Conservation (phyloP, 2,113 vertebrate genomes). For the Charadrius vociferus region DNA sequence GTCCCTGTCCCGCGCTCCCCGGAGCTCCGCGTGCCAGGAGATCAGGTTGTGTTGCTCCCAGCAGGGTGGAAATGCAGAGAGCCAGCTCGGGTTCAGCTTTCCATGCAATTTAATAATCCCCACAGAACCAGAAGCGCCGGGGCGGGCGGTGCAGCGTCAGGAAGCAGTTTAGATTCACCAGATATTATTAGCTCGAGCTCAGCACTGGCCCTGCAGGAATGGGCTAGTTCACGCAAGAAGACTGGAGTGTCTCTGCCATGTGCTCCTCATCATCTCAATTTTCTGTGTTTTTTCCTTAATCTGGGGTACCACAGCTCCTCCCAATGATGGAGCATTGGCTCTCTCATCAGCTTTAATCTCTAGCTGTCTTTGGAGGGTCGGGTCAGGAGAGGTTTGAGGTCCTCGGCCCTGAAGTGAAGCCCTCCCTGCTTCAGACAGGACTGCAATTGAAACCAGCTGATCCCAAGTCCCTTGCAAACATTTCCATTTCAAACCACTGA, state of each 20-base stretch:
- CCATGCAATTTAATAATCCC: not conserved
- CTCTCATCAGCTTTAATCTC: slow-evolving; percentile 8
- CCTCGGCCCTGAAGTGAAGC: slow-evolving; percentile 16
- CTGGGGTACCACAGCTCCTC: slow-evolving; percentile 15
- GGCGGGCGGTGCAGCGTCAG: not conserved
- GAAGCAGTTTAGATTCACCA: not conserved
- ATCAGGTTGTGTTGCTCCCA: not conserved
- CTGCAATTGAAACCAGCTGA: slow-evolving; percentile 74
- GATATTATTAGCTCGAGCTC: not conserved
- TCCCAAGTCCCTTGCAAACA: slow-evolving; percentile 57
- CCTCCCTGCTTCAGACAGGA: slow-evolving; percentile 38
- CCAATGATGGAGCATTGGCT: not conserved
- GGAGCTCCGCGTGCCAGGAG: not conserved
- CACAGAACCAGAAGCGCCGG: not conserved
- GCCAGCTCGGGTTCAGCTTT: not conserved
- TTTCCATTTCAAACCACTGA: slow-evolving; percentile 72
- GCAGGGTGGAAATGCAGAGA: not conserved
- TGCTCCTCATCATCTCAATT: not conserved
- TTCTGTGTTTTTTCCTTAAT: not conserved
- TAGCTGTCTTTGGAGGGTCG: slow-evolving; percentile 11
- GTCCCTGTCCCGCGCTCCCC: not conserved
- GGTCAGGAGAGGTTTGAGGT: not conserved
- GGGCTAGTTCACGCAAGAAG: not conserved
- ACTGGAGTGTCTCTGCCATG: not conserved
- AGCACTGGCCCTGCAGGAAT: not conserved